Conservation (phyloP, 2,888 invertebrate species). For the Syritta pipiens region DNA sequence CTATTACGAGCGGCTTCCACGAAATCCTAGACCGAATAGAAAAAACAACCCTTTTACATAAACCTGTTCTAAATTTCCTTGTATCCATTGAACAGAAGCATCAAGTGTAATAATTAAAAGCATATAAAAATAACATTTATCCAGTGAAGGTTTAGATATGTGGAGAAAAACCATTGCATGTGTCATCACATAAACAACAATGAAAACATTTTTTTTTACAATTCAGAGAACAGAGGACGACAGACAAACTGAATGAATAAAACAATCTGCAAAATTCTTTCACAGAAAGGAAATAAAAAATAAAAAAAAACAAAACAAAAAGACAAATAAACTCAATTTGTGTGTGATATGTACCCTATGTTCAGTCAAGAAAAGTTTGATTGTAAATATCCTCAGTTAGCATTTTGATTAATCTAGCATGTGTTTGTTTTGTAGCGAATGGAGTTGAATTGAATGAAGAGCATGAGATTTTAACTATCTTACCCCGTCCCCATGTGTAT, state of each 20-base stretch:
- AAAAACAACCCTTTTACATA: no score
- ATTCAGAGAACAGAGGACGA: background rate
- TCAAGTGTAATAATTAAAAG: no score
- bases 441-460: constrained; percentile 33
- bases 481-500: constrained; percentile 86
- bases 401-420: constrained; percentile 35
- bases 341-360: constrained; percentile 29
- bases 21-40: no score
- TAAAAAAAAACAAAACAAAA: background rate
- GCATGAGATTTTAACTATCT: constrained; percentile 71
- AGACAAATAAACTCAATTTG: no score
- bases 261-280: background rate
- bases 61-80: no score
- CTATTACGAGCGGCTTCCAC: no score
- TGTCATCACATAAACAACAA: no score
- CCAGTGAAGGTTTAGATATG: no score
- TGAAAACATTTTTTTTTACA: no score
- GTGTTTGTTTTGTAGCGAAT: constrained; percentile 52
- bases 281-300: background rate
- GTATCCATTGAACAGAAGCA: no score
- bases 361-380: constrained; percentile 39
- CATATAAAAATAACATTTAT: no score
- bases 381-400: constrained; percentile 50
- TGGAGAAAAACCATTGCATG: no score
- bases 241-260: background rate